These are phyloP conservation scores for Lepidurus arcticus DNA, from an alignment of 1,140 invertebrate genomes.

Conservation along the genomic window DNA sequence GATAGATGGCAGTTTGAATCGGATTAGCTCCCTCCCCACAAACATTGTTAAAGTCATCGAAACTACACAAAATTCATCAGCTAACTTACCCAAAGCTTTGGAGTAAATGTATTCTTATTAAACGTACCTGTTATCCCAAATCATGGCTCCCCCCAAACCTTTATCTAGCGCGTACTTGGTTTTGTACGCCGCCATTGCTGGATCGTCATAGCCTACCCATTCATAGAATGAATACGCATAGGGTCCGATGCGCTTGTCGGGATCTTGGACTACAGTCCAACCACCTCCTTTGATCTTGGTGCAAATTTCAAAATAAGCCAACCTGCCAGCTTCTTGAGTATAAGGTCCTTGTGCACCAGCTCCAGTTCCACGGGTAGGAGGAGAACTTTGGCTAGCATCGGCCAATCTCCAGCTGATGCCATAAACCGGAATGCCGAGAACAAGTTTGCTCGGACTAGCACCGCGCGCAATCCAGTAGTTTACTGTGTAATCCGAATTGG, in stretches of 20 bases:
- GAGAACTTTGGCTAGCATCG: conserved; percentile 20
- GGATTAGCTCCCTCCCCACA: conserved; percentile 32
- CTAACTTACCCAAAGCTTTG: neutral
- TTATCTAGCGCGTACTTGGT: conserved; percentile 35
- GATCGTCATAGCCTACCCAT: conserved; percentile 39
- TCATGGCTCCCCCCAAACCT: conserved; percentile 31
- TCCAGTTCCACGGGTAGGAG: conserved; percentile 29
- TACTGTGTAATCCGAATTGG: conserved; percentile 24
- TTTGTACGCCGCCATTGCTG: conserved; percentile 35
- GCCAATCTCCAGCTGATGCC: conserved; percentile 26
- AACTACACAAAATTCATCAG: neutral
- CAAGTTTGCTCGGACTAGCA: conserved; percentile 16
- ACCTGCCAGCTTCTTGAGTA: conserved; percentile 35
- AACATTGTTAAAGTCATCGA: conserved; percentile 32
- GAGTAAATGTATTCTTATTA: neutral
- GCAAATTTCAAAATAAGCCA: conserved; percentile 40
- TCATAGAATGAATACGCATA: conserved; percentile 26
- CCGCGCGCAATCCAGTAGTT: conserved; percentile 25
- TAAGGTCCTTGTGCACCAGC: conserved; percentile 34
- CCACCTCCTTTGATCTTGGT: conserved; percentile 29
- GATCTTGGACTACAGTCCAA: conserved; percentile 35
- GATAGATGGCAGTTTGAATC: conserved; percentile 24
- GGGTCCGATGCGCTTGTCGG: conserved; percentile 27
- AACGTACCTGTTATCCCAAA: conserved; percentile 28
- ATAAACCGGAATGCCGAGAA: conserved; percentile 29